Evolutionary conservation across 2,797 vertebrate species (phyloP).

Genomic region (Anabacerthia variegaticeps): DNA sequence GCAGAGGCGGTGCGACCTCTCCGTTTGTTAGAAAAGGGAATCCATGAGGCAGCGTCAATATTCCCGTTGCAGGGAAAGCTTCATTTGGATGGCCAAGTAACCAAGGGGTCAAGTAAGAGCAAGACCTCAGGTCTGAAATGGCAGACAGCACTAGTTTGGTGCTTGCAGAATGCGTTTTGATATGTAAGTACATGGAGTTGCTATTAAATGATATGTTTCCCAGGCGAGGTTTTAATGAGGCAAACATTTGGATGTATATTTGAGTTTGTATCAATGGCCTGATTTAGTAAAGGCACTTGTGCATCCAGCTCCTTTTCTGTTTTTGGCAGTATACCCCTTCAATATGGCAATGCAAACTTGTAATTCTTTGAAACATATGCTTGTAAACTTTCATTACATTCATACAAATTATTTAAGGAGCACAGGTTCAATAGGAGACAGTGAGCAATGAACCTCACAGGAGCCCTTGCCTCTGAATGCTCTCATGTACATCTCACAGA

Average conservation of each 20-base stretch:
- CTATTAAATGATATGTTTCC: not conserved
- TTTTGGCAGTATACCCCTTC: not conserved
- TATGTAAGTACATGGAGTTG: not conserved
- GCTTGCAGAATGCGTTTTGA: accelerated
- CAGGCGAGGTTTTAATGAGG: not conserved
- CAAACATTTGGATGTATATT: not conserved
- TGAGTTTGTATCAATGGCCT: not conserved
- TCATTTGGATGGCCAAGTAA: not conserved
- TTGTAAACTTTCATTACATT: not conserved
- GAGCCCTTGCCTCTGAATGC: not conserved
- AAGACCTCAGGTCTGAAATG: not conserved
- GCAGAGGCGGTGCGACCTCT: accelerated
- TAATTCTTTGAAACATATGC: not conserved
- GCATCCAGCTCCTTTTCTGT: not conserved
- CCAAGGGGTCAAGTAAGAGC: not conserved
- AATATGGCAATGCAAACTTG: not conserved
- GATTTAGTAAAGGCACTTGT: not conserved
- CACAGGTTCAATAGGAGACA: not conserved
- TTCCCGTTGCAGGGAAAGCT: accelerated
- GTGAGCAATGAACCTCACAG: not conserved
- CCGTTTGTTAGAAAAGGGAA: not conserved
- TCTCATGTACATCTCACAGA: not conserved
- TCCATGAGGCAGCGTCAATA: accelerated
- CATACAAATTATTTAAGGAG: not conserved
- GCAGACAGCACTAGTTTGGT: not conserved